Conservation (phyloP, 2,888 invertebrate species). For the Ischnura elegans region DNA sequence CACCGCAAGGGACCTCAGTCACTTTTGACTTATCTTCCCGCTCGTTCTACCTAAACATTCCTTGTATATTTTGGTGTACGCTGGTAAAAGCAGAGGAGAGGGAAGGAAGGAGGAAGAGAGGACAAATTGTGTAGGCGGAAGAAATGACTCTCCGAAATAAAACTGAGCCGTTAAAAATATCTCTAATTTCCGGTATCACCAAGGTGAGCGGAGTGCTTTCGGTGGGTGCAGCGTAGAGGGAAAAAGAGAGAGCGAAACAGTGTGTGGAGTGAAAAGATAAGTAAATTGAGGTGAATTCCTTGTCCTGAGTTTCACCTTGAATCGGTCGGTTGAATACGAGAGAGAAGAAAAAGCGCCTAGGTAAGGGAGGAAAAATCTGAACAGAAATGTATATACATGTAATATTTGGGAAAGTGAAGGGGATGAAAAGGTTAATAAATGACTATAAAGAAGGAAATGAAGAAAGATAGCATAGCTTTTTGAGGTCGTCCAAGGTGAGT, state of each 20-base stretch:
- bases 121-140: background rate
- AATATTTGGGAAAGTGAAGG: no score
- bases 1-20: background rate
- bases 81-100: background rate
- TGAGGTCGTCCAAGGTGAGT: no score
- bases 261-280: background rate
- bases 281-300: background rate
- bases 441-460: no score
- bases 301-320: background rate
- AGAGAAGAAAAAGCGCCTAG: background rate
- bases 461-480: no score
- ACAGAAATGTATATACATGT: no score
- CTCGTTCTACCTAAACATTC: background rate
- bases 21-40: background rate
- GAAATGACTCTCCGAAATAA: conserved; percentile 10
- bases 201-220: background rate
- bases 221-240: background rate
- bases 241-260: background rate
- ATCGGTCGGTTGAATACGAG: no score
- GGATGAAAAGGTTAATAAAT: no score
- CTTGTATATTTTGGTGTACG: background rate
- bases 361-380: no score
- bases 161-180: conserved; percentile 15
- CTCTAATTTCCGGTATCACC: conserved; percentile 15
- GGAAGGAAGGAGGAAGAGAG: background rate